These are phyloP conservation scores for Whitmania pigra DNA, from an alignment of 1,140 invertebrate species.

Conservation along the genomic window DNA sequence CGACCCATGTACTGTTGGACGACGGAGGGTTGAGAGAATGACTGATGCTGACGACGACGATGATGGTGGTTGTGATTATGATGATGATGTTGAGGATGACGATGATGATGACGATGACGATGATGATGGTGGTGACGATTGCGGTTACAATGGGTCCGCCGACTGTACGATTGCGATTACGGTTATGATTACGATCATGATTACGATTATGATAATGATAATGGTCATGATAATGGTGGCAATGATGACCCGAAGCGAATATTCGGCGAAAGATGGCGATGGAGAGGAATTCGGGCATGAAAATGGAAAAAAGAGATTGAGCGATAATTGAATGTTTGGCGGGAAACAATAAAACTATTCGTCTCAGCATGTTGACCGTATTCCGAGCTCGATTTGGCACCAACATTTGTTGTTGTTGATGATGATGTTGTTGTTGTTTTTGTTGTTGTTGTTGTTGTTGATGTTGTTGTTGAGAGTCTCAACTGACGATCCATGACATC, in stretches of 20 bases:
- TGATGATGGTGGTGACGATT: neutral
- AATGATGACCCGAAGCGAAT: neutral
- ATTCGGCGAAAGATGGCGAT: neutral
- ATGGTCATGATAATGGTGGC: neutral
- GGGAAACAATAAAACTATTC: neutral
- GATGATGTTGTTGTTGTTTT: too few species aligned
- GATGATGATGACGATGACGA: neutral
- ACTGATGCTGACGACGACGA: too few species aligned
- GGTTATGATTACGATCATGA: neutral
- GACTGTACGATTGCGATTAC: neutral
- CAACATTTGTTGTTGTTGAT: too few species aligned
- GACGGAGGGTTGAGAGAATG: too few species aligned
- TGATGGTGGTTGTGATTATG: too few species aligned
- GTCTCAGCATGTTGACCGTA: too few species aligned
- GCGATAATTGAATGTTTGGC: neutral
- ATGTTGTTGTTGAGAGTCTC: too few species aligned
- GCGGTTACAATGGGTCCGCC: neutral
- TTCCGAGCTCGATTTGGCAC: too few species aligned
- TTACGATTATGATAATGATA: neutral
- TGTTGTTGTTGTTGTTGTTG: too few species aligned
- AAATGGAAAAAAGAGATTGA: neutral
- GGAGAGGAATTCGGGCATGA: neutral
- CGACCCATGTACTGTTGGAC: too few species aligned
- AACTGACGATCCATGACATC: too few species aligned
- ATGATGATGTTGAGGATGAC: neutral